Evolutionary conservation across 2,888 invertebrate genomes (phyloP).

Genomic region (Stratiomys singularior): DNA sequence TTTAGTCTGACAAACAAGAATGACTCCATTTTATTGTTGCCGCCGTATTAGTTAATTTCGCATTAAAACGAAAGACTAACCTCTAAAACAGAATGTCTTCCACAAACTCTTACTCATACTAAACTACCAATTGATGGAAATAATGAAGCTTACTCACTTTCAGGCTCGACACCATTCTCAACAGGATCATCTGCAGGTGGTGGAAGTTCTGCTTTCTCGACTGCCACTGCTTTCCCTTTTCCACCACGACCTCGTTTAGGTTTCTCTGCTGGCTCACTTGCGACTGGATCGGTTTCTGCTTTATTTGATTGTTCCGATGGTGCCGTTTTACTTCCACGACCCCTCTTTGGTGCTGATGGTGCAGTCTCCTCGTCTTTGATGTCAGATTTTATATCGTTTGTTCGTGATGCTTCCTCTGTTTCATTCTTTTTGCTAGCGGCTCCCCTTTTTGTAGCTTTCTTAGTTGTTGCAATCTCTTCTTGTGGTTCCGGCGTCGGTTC

Average conservation of each 20-base stretch:
- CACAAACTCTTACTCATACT: too few species aligned
- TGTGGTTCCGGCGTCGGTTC: background rate
- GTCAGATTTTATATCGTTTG: background rate
- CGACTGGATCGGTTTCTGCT: background rate
- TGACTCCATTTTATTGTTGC: too few species aligned
- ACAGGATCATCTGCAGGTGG: background rate
- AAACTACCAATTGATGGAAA: too few species aligned
- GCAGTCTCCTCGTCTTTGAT: background rate
- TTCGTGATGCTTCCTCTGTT: background rate
- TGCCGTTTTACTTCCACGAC: background rate
- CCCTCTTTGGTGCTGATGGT: slow-evolving; percentile 1
- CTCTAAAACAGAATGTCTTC: too few species aligned
- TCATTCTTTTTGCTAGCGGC: background rate
- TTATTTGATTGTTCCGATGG: background rate
- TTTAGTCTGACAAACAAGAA: too few species aligned
- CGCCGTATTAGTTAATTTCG: too few species aligned
- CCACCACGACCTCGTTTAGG: slow-evolving; percentile 6
- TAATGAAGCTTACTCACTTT: slow-evolving; percentile 3
- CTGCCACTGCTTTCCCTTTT: background rate
- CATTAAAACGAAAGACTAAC: too few species aligned
- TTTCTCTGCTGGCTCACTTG: background rate
- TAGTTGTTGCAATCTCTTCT: background rate
- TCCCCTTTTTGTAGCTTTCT: slow-evolving; percentile 13
- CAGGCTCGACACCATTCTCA: background rate
- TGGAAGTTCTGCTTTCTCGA: background rate